Conservation (phyloP, 2,888 invertebrate genomes). For the Chymomyza amoena region DNA sequence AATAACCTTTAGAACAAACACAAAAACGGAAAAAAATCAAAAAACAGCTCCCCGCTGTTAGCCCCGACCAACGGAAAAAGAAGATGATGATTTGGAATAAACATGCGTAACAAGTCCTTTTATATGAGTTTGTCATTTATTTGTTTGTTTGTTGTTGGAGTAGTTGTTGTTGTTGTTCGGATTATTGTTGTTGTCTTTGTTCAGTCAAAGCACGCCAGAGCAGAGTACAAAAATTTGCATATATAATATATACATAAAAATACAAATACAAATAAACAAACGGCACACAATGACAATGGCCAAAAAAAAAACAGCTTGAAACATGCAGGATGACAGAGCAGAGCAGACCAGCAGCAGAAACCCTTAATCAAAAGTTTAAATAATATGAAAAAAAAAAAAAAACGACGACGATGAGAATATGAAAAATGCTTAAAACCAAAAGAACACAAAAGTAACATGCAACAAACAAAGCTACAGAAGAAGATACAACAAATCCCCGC, state of each 20-base stretch:
- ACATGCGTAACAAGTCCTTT: conserved; percentile 65
- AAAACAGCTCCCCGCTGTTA: background rate
- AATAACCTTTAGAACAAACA: conserved; percentile 59
- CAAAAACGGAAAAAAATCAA: background rate
- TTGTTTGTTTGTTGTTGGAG: conserved; percentile 50
- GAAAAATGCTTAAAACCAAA: conserved; percentile 43
- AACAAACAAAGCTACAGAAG: conserved; percentile 11
- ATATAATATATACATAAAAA: conserved; percentile 51
- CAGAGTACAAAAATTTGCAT: conserved; percentile 55
- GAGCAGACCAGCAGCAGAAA: conserved; percentile 44
- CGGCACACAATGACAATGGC: background rate
- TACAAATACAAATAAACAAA: background rate
- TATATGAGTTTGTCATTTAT: conserved; percentile 65
- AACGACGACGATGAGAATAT: conserved; percentile 25
- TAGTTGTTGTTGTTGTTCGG: conserved; percentile 4
- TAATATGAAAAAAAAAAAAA: background rate
- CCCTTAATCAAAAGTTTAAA: conserved; percentile 61
- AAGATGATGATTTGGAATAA: background rate
- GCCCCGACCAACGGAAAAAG: background rate
- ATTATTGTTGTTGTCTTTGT: conserved; percentile 3
- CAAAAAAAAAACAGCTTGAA: conserved; percentile 14
- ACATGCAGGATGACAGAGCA: conserved; percentile 1
- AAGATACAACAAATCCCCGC: conserved; percentile 9
- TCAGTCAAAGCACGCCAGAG: conserved; percentile 30
- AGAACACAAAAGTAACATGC: background rate